Base-by-base conservation (phyloP, 1,140 invertebrate species). In the Platyscapa corneri region DNA sequence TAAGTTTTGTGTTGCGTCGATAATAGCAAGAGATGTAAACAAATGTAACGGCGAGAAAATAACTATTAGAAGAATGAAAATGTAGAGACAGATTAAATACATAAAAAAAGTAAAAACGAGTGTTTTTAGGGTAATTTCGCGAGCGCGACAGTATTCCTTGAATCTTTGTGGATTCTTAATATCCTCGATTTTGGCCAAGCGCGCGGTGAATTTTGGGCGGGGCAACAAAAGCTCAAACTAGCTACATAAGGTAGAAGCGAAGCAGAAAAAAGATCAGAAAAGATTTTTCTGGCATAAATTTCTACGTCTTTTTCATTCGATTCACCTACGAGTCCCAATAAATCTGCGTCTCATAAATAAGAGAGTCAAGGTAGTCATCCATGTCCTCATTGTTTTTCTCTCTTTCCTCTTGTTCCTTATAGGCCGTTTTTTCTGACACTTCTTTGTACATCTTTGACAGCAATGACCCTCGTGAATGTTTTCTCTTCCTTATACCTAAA, bases 231-330 rank as follows among this genome's bases (percentile, higher is more conserved):
- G 37, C 37, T 74, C 23, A 10, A 74, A 74, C 37, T 42, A 27
- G 23, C 23, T 42, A 39, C 18, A 39, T 20, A 74, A 12, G 6
- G 16, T 76, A 60, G 72, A 67, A 67, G 6, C 32, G 0, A 64
- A n/a, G 12, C 5, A 56, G 14, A 56, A 77, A 77, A 20, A 53
- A 72, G 46, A 18, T 64, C n/a, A 60, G 30, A 76, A 76, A 81
- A 74, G 34, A 65, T 86, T 20, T 72, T 60, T 76, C 49, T 39
- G 46, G 67, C 80, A 89, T 90, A 88, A 89, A 90, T 91, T 89
- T 83, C 27, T 80, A 86, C 75, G 79, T 86, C 56, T 39, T 74
- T 74, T 81, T 76, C 64, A 83, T 75, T 87, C 83, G 82, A 86
- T 88, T 89, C 81, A 79, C 64, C 30, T 77, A 56, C 74, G 49